These are phyloP conservation scores for Protonibea diacanthus DNA, from an alignment of 2,797 vertebrate species.

Conservation along the genomic window DNA sequence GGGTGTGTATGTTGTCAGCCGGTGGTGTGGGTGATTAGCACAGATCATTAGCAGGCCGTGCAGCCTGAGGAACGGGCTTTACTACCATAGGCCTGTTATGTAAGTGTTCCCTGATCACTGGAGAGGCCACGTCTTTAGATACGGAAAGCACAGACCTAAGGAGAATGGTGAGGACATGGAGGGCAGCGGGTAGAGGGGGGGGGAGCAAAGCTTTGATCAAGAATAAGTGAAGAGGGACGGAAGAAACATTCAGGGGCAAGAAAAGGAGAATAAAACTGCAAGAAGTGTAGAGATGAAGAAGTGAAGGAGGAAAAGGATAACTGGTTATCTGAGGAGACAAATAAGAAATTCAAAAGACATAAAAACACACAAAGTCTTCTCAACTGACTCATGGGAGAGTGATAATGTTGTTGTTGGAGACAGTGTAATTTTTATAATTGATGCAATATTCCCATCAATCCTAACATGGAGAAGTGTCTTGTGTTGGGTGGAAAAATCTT, in stretches of 20 bases:
- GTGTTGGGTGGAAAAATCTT: not conserved
- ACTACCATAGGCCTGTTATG: conserved; percentile 69
- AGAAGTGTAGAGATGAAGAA: not conserved
- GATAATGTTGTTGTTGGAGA: not conserved
- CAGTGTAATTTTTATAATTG: not conserved
- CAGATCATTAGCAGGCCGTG: conserved; percentile 63
- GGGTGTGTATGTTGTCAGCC: conserved; percentile 35
- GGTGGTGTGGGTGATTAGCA: conserved; percentile 61
- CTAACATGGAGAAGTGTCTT: not conserved
- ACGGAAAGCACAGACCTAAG: conserved; percentile 32
- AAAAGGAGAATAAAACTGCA: not conserved
- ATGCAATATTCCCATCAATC: not conserved
- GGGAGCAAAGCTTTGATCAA: not conserved
- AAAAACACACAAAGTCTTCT: not conserved
- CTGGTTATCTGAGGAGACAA: not conserved
- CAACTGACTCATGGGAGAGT: not conserved
- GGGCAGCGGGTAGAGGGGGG: not conserved
- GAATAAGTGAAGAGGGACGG: not conserved
- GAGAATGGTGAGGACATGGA: conserved; percentile 25
- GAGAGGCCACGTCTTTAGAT: conserved; percentile 54
- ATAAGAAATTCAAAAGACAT: not conserved
- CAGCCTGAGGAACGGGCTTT: conserved; percentile 65
- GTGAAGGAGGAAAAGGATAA: not conserved
- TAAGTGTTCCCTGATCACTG: conserved; percentile 73
- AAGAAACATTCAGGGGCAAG: not conserved